Conservation (phyloP, 2,113 vertebrate genomes). For the Australoheros scitulus region DNA sequence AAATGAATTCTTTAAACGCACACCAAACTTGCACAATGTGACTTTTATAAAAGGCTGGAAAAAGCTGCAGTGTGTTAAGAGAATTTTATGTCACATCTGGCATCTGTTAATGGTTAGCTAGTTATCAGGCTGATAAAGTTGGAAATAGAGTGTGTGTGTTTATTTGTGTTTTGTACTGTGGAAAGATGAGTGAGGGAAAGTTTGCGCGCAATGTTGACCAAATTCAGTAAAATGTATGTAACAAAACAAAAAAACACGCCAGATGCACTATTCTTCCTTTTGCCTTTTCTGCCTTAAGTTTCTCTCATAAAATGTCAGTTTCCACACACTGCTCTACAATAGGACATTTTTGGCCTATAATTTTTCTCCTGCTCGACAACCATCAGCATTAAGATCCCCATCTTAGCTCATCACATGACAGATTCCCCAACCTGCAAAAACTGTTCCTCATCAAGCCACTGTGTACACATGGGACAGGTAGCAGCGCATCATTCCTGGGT, state of each 20-base stretch:
- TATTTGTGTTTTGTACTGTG: conserved; percentile 3
- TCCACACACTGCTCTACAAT: conserved; percentile 1
- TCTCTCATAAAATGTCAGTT: not conserved
- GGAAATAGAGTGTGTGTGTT: not conserved
- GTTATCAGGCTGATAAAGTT: conserved; percentile 16
- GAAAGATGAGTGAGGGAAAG: not conserved
- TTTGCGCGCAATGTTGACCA: not conserved
- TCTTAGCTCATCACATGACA: conserved; percentile 7
- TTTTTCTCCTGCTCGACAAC: not conserved
- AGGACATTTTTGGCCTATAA: not conserved
- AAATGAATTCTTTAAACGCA: not conserved
- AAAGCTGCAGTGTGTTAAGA: not conserved
- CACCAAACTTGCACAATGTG: not conserved
- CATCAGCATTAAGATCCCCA: not conserved
- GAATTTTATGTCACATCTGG: conserved; percentile 12
- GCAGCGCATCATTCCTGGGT: conserved; percentile 11
- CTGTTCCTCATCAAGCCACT: conserved; percentile 1
- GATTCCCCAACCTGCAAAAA: not conserved
- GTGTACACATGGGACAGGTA: not conserved
- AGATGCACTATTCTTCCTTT: not conserved
- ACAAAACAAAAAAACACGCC: not conserved
- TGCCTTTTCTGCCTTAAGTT: not conserved
- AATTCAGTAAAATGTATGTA: not conserved
- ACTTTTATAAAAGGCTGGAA: not conserved
- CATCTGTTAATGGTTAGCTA: conserved; percentile 39